A percentile compares a stretch with the other conserved stretches of the same genome.
These are phyloP conservation scores for Acanthopagrus latus DNA, from an alignment of 2,797 vertebrate genomes.

Conservation along the genomic window DNA sequence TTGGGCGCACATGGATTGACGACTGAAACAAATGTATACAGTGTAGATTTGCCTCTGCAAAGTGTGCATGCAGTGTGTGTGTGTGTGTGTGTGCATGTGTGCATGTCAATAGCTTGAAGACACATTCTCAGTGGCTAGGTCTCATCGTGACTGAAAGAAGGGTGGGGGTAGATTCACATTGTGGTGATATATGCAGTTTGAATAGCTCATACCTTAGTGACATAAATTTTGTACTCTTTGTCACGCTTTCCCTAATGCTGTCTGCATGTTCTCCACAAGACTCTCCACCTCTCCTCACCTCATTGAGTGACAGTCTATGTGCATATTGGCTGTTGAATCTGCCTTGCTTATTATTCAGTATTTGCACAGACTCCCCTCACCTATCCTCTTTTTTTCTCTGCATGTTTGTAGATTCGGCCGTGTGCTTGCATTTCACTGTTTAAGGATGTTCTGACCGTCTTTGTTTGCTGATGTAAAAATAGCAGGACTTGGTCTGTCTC, in stretches of 20 bases:
- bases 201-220: slow-evolving; percentile 18
- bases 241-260: slow-evolving; percentile 16
- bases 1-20: slow-evolving; percentile 27
- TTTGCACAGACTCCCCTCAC: slow-evolving; percentile 21
- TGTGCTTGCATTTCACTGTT: slow-evolving; percentile 31
- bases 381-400: background rate
- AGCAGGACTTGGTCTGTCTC: slow-evolving; percentile 38
- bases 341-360: slow-evolving; percentile 29
- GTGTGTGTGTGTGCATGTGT: too few species aligned
- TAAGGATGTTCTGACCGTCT: slow-evolving; percentile 30
- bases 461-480: slow-evolving; percentile 64
- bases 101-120: slow-evolving; percentile 2
- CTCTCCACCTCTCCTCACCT: slow-evolving; percentile 31
- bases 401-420: slow-evolving; percentile 19
- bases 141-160: slow-evolving; percentile 11
- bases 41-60: slow-evolving; percentile 6
- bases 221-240: slow-evolving; percentile 18
- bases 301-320: slow-evolving; percentile 31
- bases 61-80: slow-evolving; percentile 2
- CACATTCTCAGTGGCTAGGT: background rate
- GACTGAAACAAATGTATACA: slow-evolving; percentile 3
- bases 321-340: slow-evolving; percentile 39
- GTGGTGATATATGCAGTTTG: slow-evolving; percentile 28
- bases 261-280: slow-evolving; percentile 22
- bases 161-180: background rate